A percentile compares a stretch with the other conserved stretches of the same genome.
These are phyloP conservation scores for Machimus atricapillus DNA, from an alignment of 2,888 invertebrate species.

Conservation along the genomic window DNA sequence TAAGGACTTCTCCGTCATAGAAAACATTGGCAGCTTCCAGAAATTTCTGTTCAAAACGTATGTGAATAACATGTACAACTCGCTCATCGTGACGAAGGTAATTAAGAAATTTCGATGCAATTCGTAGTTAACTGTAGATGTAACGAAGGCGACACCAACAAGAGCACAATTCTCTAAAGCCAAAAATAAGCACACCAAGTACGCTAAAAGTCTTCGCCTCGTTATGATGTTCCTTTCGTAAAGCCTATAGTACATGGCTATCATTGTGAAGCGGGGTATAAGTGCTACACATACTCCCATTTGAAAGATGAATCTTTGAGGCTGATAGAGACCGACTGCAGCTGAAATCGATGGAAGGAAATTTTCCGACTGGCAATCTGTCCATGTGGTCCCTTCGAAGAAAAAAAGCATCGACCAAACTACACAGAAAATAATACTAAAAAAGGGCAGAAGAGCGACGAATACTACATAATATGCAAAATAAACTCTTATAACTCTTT, in stretches of 20 bases:
- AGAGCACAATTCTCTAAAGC: slow-evolving; percentile 86
- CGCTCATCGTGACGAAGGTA: slow-evolving; percentile 83
- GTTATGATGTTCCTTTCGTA: slow-evolving; percentile 72
- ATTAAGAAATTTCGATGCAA: slow-evolving; percentile 88
- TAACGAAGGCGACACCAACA: slow-evolving; percentile 88
- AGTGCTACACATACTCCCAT: slow-evolving; percentile 82
- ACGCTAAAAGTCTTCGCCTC: slow-evolving; percentile 67
- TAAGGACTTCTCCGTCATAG: slow-evolving; percentile 73
- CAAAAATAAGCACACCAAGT: slow-evolving; percentile 74
- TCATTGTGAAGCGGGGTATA: slow-evolving; percentile 79
- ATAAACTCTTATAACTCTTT: too few species aligned
- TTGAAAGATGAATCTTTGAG: slow-evolving; percentile 90
- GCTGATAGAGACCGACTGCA: slow-evolving; percentile 89
- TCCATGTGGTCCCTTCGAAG: slow-evolving; percentile 85
- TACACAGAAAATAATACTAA: slow-evolving; percentile 82
- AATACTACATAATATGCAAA: too few species aligned
- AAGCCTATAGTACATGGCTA: slow-evolving; percentile 81
- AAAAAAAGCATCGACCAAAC: slow-evolving; percentile 82
- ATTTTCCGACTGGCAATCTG: slow-evolving; percentile 90
- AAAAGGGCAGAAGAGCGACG: slow-evolving; percentile 73
- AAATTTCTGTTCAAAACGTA: slow-evolving; percentile 76
- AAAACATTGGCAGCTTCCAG: slow-evolving; percentile 64
- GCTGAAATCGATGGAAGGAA: slow-evolving; percentile 95
- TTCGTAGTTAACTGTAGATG: slow-evolving; percentile 87
- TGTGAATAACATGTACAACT: slow-evolving; percentile 85